Percentiles rank a stretch among this genome's conserved stretches.
phyloP scores from a whole-genome alignment of 1,140 invertebrate genomes.

The Nasonia vitripennis region DNA sequence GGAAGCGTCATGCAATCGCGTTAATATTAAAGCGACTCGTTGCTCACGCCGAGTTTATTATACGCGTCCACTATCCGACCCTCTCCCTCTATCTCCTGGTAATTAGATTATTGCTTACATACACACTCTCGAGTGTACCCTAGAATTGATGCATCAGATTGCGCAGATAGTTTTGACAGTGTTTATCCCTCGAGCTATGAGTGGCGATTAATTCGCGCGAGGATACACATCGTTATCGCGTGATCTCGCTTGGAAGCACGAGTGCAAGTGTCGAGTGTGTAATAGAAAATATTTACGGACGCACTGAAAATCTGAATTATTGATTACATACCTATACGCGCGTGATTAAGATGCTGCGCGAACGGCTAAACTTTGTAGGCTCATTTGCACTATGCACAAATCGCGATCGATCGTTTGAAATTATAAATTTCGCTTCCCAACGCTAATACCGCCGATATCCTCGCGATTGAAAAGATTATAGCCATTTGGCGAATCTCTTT shows the following conservation, averaged over 20 bases:
- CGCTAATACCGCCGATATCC: neutral
- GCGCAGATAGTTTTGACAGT: neutral
- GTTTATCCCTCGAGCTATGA: neutral
- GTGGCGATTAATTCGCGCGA: neutral
- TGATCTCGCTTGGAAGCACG: neutral
- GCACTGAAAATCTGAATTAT: neutral
- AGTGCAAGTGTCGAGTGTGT: neutral
- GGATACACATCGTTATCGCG: neutral
- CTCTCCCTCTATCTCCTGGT: neutral
- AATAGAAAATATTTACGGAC: neutral
- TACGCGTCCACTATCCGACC: neutral
- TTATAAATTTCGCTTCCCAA: neutral
- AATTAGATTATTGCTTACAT: slow-evolving; percentile 13
- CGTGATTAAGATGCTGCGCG: too few species aligned
- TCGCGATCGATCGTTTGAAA: neutral
- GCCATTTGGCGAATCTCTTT: neutral
- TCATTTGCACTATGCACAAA: neutral
- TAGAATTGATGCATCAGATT: neutral
- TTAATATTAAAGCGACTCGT: slow-evolving; percentile 22
- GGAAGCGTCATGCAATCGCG: slow-evolving; percentile 24
- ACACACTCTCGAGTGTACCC: too few species aligned
- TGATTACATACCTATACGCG: neutral
- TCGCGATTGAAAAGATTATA: neutral
- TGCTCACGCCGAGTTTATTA: neutral
- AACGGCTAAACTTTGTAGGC: neutral